Base-by-base conservation (phyloP, 2,113 vertebrate genomes). In the Hystrix brachyura region DNA sequence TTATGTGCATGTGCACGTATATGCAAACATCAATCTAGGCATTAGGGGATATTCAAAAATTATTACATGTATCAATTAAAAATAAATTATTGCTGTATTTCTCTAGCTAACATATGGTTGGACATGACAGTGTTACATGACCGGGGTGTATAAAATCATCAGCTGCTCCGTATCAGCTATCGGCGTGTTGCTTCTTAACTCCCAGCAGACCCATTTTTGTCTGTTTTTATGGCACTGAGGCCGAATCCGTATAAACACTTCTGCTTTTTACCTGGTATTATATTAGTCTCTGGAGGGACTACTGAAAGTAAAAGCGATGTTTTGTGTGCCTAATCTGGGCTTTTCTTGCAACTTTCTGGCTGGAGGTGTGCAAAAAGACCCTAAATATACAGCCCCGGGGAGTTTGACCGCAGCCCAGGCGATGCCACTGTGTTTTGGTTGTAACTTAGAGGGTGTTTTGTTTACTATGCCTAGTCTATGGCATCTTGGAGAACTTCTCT, bases 321-420 rank as follows among this genome's bases (percentile, higher is more conserved):
- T 46, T 6, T 8, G 67, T 51, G 0, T 8, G 34, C 34, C 11
- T 32, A 12, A 4, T 72, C 25, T 46, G 0, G 27, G 17, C 17
- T 62, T 79, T 57, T 32, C 7, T 79, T 59, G 27, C 3, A 32
- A 27, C 27, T 60, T 69, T 65, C 29, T 51, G 72, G 7, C 46
- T 48, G 32, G 5, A n/a, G 1, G 7, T 46, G 17, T 53, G 46
- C 5, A 12, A 21, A 7, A 57, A 4, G 34, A 38, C 7, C 21
- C 18, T 12, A 5, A 27, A n/a, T 43, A 0, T 25, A 55, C 13
- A 64, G 57, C 4, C 5, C 19, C 69, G 5, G 4, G 4, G 17
- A 69, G 0, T 43, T 74, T 55, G 57, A 51, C 25, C 19, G 10
- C 21, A 60, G 9, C 67, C 87, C 59, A 46, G 23, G 13, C 1